phyloP scores from a whole-genome alignment of 2,888 invertebrate species.

The Bembecia ichneumoniformis region DNA sequence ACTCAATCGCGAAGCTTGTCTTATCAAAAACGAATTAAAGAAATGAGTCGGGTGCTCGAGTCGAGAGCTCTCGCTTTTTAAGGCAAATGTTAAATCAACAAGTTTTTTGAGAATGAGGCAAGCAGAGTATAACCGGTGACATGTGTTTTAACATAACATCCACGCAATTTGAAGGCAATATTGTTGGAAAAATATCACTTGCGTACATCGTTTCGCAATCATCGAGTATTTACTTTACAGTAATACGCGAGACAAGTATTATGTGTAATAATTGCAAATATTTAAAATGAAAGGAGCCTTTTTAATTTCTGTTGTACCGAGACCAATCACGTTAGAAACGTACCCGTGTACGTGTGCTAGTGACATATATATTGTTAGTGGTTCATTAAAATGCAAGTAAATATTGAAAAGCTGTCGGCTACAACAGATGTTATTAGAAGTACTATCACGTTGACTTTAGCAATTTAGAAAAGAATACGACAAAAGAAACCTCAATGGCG shows the following conservation, averaged over 20 bases:
- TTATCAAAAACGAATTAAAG: slow-evolving; percentile 43
- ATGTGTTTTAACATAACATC: slow-evolving; percentile 19
- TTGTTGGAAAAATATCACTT: slow-evolving; percentile 16
- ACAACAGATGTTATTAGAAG: not conserved
- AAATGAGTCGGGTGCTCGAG: slow-evolving; percentile 25
- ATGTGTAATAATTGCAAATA: too few relatives aligned
- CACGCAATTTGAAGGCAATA: slow-evolving; percentile 26
- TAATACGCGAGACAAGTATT: not conserved
- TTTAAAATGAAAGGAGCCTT: too few relatives aligned
- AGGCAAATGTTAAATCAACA: slow-evolving; percentile 57
- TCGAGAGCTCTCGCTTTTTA: slow-evolving; percentile 39
- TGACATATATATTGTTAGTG: slow-evolving; percentile 34
- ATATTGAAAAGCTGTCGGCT: slow-evolving; percentile 21
- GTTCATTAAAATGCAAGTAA: slow-evolving; percentile 44
- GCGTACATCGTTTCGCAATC: slow-evolving; percentile 2
- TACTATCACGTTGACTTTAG: too few relatives aligned
- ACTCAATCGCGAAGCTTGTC: slow-evolving; percentile 26
- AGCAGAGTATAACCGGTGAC: slow-evolving; percentile 26
- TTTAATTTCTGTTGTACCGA: slow-evolving; percentile 19
- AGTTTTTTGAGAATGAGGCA: slow-evolving; percentile 46
- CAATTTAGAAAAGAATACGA: too few relatives aligned
- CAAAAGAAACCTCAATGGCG: too few relatives aligned
- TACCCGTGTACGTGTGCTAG: slow-evolving; percentile 19
- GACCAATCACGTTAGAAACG: slow-evolving; percentile 28
- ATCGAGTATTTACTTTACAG: not conserved